Evolutionary conservation across 2,113 vertebrate genomes (phyloP).

Genomic region (Centrocercus urophasianus): DNA sequence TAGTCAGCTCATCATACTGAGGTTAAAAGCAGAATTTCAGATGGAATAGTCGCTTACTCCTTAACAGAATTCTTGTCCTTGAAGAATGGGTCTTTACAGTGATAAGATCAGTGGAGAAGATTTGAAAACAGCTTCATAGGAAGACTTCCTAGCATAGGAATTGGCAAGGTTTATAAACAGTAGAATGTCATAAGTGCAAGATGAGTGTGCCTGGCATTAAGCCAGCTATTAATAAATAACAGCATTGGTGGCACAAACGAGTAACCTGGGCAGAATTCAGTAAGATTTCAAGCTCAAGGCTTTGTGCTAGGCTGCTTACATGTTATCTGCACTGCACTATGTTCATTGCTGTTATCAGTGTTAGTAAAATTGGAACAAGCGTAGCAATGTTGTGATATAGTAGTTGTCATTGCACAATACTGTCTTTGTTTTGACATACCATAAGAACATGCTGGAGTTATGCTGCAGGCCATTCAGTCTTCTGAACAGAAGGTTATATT

Average conservation of each 20-base stretch:
- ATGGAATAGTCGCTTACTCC: neutral
- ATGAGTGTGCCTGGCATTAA: neutral
- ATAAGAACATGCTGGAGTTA: conserved; percentile 6
- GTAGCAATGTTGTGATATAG: neutral
- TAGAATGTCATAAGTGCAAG: neutral
- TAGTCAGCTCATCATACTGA: neutral
- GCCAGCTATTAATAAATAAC: neutral
- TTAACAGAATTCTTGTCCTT: neutral
- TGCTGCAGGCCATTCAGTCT: conserved; percentile 38
- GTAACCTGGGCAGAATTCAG: neutral
- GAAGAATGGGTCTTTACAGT: neutral
- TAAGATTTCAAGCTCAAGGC: neutral
- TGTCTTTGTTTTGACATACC: conserved; percentile 38
- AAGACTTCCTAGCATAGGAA: neutral
- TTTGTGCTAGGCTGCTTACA: neutral
- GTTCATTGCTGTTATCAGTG: neutral
- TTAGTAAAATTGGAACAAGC: neutral
- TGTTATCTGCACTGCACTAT: neutral
- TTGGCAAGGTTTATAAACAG: neutral
- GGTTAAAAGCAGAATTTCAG: neutral
- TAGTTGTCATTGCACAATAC: conserved; percentile 21
- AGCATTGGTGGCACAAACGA: neutral
- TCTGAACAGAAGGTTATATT: conserved; percentile 40
- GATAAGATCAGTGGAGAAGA: neutral
- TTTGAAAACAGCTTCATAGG: neutral